These are phyloP conservation scores for Adoxophyes honmai DNA, from an alignment of 1,140 invertebrate species.

Conservation along the genomic window DNA sequence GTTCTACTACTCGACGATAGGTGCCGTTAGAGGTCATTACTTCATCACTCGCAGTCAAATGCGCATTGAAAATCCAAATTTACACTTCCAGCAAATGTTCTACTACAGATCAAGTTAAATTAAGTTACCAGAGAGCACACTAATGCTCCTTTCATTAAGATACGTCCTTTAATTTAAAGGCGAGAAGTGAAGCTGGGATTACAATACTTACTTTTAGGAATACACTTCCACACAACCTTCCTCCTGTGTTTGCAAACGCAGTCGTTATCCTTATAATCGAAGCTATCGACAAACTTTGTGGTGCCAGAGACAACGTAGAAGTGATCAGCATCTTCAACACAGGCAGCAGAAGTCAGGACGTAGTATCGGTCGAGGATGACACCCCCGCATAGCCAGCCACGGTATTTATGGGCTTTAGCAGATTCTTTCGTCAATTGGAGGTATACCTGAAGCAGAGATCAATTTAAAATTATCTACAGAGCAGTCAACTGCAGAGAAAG, in stretches of 20 bases:
- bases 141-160: too few species aligned
- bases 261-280: conserved; percentile 55
- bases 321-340: conserved; percentile 63
- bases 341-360: conserved; percentile 63
- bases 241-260: conserved; percentile 63
- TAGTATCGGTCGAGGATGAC: conserved; percentile 55
- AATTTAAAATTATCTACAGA: too few species aligned
- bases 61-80: too few species aligned
- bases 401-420: conserved; percentile 63
- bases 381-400: conserved; percentile 63
- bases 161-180: too few species aligned
- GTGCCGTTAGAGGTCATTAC: too few species aligned
- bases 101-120: too few species aligned
- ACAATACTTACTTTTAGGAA: conserved; percentile 63
- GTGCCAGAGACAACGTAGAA: conserved; percentile 69
- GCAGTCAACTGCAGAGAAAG: too few species aligned
- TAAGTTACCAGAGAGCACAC: too few species aligned
- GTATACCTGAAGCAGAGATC: conserved; percentile 47
- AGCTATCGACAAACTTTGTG: conserved; percentile 61
- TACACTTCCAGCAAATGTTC: too few species aligned
- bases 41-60: too few species aligned
- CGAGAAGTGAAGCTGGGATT: too few species aligned
- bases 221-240: conserved; percentile 67
- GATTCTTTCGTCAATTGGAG: conserved; percentile 63
- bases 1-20: too few species aligned